phyloP scores from a whole-genome alignment of 2,888 invertebrate species.

The Apeira syringaria region DNA sequence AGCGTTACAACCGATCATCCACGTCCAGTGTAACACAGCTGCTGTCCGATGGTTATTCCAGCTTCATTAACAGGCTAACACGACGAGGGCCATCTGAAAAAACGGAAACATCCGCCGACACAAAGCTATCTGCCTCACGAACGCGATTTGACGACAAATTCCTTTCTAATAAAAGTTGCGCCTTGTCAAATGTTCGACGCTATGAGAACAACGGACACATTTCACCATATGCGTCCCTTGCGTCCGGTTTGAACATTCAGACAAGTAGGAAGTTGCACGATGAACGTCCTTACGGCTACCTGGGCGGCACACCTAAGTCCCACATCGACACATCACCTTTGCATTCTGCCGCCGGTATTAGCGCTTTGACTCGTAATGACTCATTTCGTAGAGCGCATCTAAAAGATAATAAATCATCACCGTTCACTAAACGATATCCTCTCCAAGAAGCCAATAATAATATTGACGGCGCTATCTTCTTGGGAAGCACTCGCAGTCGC shows the following conservation, averaged over 20 bases:
- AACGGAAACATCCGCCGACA: conserved; percentile 70
- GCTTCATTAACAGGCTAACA: conserved; percentile 91
- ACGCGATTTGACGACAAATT: conserved; percentile 72
- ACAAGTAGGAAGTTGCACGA: conserved; percentile 63
- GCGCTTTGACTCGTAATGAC: conserved; percentile 70
- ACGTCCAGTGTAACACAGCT: conserved; percentile 93
- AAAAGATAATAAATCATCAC: conserved; percentile 74
- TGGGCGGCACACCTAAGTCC: conserved; percentile 59
- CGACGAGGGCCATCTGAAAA: conserved; percentile 91
- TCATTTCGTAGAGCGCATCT: conserved; percentile 74
- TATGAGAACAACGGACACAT: conserved; percentile 73
- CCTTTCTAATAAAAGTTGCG: conserved; percentile 60
- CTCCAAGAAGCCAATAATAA: conserved; percentile 77
- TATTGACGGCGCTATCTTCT: conserved; percentile 60
- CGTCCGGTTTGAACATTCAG: conserved; percentile 48
- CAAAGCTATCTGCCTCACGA: conserved; percentile 57
- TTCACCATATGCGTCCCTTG: conserved; percentile 65
- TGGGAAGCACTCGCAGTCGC: conserved; percentile 86
- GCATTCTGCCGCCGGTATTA: conserved; percentile 62
- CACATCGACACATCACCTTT: conserved; percentile 71
- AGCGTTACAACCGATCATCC: conserved; percentile 90
- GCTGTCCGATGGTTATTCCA: conserved; percentile 93
- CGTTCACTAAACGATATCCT: conserved; percentile 70
- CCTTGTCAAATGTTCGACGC: conserved; percentile 64
- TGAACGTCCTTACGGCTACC: conserved; percentile 70